A percentile compares a stretch with the other conserved stretches of the same genome.
Evolutionary conservation across 1,140 invertebrate genomes (phyloP).

Genomic region (Charaxes varanes): DNA sequence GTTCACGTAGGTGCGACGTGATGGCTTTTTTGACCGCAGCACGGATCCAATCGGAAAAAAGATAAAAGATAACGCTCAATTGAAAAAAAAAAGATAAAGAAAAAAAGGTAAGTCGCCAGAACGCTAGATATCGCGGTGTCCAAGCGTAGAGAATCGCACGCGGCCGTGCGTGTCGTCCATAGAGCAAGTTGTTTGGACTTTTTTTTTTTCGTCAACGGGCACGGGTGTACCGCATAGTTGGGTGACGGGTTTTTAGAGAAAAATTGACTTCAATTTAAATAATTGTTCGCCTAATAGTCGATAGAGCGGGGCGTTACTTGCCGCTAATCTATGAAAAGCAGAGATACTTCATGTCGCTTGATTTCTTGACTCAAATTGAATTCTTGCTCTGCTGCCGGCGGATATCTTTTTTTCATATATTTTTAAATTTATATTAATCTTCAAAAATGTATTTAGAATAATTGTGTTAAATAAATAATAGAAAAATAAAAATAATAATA

Average conservation of each 20-base stretch:
- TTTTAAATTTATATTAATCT: too few species aligned
- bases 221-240: conserved; percentile 11
- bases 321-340: too few species aligned
- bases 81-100: conserved; percentile 21
- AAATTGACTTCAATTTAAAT: conserved; percentile 12
- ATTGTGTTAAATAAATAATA: too few species aligned
- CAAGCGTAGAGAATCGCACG: conserved; percentile 34
- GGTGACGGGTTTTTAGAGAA: conserved; percentile 2
- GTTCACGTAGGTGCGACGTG: conserved; percentile 46
- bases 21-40: conserved; percentile 25
- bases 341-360: too few species aligned
- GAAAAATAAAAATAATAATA: too few species aligned
- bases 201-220: conserved; percentile 18
- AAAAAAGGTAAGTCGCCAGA: conserved; percentile 3
- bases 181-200: conserved; percentile 34
- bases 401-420: too few species aligned
- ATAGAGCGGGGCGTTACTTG: too few species aligned
- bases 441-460: too few species aligned
- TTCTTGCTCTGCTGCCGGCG: too few species aligned
- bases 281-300: conserved; percentile 17
- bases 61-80: conserved; percentile 18
- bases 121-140: conserved; percentile 26
- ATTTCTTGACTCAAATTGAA: too few species aligned
- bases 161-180: conserved; percentile 37
- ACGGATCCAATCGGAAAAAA: conserved; percentile 23